Percentiles rank a stretch among this genome's conserved stretches.
phyloP scores from a whole-genome alignment of 2,797 vertebrate species.

The Pygocentrus nattereri region DNA sequence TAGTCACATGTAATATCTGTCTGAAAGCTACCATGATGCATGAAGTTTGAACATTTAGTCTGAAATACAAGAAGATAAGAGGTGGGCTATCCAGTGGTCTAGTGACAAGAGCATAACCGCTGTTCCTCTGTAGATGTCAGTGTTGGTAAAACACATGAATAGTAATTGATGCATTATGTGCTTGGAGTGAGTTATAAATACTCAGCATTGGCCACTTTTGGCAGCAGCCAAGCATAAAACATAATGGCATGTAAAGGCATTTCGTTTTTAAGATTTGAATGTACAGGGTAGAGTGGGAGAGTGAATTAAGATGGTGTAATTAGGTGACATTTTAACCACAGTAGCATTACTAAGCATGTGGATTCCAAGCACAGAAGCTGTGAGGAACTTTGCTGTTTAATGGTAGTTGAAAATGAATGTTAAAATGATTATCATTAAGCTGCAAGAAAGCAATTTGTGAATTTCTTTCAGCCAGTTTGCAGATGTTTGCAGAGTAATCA shows the following conservation, averaged over 20 bases:
- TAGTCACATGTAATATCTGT: neutral
- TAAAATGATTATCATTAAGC: neutral
- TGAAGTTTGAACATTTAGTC: neutral
- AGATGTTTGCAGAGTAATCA: conserved; percentile 2
- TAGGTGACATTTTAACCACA: conserved; percentile 3
- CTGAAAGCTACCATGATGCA: neutral
- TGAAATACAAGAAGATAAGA: neutral
- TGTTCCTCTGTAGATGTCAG: neutral
- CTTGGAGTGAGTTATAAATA: neutral
- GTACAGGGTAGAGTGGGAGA: neutral
- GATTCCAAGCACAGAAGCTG: neutral
- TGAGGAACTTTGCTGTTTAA: neutral
- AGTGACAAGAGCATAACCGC: conserved; percentile 8
- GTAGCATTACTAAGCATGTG: neutral
- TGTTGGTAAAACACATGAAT: conserved; percentile 14
- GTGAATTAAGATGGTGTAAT: neutral
- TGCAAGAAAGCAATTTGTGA: neutral
- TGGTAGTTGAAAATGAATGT: neutral
- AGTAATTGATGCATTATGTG: neutral
- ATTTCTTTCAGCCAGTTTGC: conserved; percentile 1
- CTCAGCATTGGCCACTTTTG: neutral
- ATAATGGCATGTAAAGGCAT: neutral
- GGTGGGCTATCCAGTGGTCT: neutral
- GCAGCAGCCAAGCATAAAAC: neutral
- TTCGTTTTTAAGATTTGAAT: neutral